Evolutionary conservation across 2,113 vertebrate species (phyloP).

Genomic region (Acinonyx jubatus): DNA sequence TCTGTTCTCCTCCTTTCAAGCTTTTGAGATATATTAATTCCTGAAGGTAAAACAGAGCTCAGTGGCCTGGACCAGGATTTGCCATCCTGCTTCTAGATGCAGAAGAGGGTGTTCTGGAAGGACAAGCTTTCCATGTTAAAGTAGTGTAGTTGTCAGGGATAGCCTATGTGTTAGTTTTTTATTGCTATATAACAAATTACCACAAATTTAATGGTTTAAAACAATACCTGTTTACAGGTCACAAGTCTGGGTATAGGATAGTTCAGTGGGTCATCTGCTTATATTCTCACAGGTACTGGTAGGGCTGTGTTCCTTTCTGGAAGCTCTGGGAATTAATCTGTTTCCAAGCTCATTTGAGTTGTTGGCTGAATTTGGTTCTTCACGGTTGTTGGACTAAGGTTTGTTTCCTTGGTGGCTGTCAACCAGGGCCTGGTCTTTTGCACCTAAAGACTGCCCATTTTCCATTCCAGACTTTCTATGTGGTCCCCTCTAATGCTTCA

Average conservation of each 20-base stretch:
- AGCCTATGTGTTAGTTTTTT: background rate
- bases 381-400: background rate
- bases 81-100: background rate
- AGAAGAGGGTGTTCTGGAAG: background rate
- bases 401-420: background rate
- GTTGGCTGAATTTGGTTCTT: background rate
- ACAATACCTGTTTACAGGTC: background rate
- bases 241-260: background rate
- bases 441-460: background rate
- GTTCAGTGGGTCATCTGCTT: background rate
- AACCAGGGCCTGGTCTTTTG: background rate
- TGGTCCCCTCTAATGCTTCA: background rate
- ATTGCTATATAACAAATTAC: background rate
- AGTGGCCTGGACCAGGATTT: background rate
- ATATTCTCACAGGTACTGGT: background rate
- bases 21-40: background rate
- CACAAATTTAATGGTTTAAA: background rate
- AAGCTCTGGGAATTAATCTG: background rate
- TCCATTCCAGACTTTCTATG: background rate
- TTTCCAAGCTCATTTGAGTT: background rate
- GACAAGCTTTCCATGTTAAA: slow-evolving; percentile 20
- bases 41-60: background rate
- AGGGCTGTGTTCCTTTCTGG: background rate
- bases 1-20: background rate
- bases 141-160: background rate